phyloP scores from a whole-genome alignment of 2,113 vertebrate species.

The Hemiprocne comata region DNA sequence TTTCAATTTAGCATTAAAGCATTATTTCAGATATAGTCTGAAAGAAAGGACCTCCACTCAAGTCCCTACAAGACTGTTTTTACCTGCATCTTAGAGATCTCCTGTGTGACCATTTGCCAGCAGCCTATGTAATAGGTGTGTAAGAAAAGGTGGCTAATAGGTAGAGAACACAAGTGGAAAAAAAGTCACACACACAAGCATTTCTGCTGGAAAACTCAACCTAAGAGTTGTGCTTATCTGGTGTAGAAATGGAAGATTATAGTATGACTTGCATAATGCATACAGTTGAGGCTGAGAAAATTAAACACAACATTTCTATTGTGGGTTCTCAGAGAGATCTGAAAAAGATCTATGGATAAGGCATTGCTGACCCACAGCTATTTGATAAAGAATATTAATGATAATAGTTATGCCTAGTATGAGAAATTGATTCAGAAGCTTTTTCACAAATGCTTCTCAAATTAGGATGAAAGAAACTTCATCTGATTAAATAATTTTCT shows the following conservation, averaged over 20 bases:
- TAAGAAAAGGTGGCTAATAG: neutral
- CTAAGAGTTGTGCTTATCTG: neutral
- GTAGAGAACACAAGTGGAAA: neutral
- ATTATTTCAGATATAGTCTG: neutral
- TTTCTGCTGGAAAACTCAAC: neutral
- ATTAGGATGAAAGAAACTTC: neutral
- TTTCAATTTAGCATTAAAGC: neutral
- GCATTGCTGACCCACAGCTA: neutral
- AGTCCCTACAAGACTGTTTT: neutral
- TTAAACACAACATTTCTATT: neutral
- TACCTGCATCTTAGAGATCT: neutral
- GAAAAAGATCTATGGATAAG: neutral
- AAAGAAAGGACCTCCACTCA: neutral
- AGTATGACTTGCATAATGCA: neutral
- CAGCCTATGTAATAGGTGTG: fast-evolving
- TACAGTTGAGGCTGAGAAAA: neutral
- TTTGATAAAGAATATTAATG: neutral
- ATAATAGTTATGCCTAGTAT: neutral
- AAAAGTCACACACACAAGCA: neutral
- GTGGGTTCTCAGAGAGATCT: neutral
- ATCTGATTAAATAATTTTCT: neutral
- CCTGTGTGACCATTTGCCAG: neutral
- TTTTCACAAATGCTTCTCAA: neutral
- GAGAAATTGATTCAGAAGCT: neutral
- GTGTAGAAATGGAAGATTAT: neutral